Base-by-base conservation (phyloP, 2,797 vertebrate species). In the Scolopax rusticola region DNA sequence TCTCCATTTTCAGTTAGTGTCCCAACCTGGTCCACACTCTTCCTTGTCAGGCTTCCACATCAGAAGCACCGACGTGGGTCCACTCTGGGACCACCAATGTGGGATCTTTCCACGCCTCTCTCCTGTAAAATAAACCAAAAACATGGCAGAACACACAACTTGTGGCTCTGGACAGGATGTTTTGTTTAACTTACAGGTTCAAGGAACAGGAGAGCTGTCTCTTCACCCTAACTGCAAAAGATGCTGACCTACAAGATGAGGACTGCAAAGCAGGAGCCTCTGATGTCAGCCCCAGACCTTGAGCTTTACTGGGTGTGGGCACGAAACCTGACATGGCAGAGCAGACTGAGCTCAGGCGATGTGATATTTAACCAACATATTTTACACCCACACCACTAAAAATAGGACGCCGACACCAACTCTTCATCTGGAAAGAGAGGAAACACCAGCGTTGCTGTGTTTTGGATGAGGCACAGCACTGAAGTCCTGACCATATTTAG, bases 341-440 rank as follows among this genome's bases (percentile, higher is more conserved):
- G 78, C 86, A 89, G 86, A 12, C 81, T 25, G 70, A 93, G 78
- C 84, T 84, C 63, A 70, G 86, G 74, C 43, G 0, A 64, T 13
- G 27, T 4, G 71, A 95, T 85, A 91, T 63, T 19, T 40, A 82
- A 90, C 82, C 84, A 63, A 27, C 70, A 47, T 76, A 60, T 76
- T 95, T 95, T 68, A 93, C 93, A 92, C 93, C 92, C 93, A 97
- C 93, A 68, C 71, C 90, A 78, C 96, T 94, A 75, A 95, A 95
- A 95, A 90, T 43, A 87, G 30, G 33, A 21, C 0, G 0, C 43
- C 3, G 3, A n/a, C 25, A 45, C 90, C 92, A 84, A 64, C 84
- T 53, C 92, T 87, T 94, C 93, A 94, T 95, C 82, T 92, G 89
- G 91, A 64, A 74, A 5, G 92, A 67, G 68, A 90, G 81, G 84